Evolutionary conservation across 2,113 vertebrate genomes (phyloP).

Genomic region (Myotis lucifugus): DNA sequence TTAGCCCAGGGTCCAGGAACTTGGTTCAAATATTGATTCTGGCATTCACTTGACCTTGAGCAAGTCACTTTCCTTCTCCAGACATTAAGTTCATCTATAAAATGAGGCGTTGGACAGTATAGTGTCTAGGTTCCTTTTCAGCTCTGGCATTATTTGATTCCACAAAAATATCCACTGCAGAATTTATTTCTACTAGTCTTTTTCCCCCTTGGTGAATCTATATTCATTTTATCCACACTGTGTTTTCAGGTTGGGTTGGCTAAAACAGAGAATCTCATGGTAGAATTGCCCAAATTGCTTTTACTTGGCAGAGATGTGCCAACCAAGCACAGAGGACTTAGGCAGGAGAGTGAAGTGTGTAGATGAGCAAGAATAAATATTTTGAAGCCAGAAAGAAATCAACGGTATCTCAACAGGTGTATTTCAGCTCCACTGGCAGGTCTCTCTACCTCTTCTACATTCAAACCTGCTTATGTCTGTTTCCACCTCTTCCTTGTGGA

Average conservation of each 20-base stretch:
- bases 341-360: neutral
- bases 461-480: fast-evolving
- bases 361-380: neutral
- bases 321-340: neutral
- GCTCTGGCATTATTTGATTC: neutral
- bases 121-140: neutral
- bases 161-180: neutral
- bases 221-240: neutral
- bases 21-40: neutral
- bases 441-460: neutral
- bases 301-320: neutral
- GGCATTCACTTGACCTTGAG: neutral
- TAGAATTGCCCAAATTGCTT: neutral
- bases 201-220: neutral
- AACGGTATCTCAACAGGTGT: no score
- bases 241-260: neutral
- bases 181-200: neutral
- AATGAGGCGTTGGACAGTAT: neutral
- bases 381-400: neutral
- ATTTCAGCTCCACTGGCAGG: neutral
- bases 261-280: neutral
- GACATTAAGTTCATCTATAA: neutral
- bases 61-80: neutral
- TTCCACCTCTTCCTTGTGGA: neutral
- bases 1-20: neutral